These are phyloP conservation scores for Plebejus melissa DNA, from an alignment of 2,888 invertebrate genomes.

Conservation along the genomic window DNA sequence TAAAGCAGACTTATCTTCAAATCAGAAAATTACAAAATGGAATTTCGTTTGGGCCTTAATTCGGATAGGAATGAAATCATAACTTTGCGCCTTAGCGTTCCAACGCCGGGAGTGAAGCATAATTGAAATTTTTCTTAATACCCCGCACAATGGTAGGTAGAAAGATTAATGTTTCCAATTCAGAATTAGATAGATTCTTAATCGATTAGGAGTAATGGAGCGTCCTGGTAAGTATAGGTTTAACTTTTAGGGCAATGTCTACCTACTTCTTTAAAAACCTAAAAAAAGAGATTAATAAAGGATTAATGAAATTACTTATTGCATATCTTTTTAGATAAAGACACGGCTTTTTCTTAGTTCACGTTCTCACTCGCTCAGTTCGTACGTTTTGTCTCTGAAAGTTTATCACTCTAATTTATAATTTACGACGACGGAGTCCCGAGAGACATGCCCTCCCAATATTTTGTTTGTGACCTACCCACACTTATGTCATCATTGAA, in stretches of 20 bases:
- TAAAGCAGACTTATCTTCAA: slow-evolving; percentile 45
- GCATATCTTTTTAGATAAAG: too few relatives aligned
- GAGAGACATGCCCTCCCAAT: background rate
- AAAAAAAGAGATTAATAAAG: too few relatives aligned
- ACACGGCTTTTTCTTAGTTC: too few relatives aligned
- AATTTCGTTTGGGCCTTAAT: slow-evolving; percentile 58
- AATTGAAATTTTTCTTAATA: slow-evolving; percentile 65
- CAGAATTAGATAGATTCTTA: slow-evolving; percentile 24
- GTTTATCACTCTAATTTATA: slow-evolving; percentile 18
- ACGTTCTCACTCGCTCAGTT: too few relatives aligned
- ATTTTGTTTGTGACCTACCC: slow-evolving; percentile 15
- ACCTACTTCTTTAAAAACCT: too few relatives aligned
- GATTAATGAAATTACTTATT: too few relatives aligned
- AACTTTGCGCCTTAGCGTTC: slow-evolving; percentile 44
- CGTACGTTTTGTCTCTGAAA: slow-evolving; percentile 3
- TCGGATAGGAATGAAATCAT: slow-evolving; percentile 55
- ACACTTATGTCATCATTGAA: slow-evolving; percentile 16
- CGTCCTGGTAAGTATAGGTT: background rate
- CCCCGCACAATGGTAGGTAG: slow-evolving; percentile 42
- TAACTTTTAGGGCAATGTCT: background rate
- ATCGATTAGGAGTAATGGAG: slow-evolving; percentile 11
- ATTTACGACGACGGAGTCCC: slow-evolving; percentile 14
- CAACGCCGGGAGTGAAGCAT: slow-evolving; percentile 44
- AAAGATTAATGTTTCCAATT: slow-evolving; percentile 33
- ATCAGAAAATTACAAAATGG: slow-evolving; percentile 59